phyloP scores from a whole-genome alignment of 2,888 invertebrate species.

The Smittia aterrima region DNA sequence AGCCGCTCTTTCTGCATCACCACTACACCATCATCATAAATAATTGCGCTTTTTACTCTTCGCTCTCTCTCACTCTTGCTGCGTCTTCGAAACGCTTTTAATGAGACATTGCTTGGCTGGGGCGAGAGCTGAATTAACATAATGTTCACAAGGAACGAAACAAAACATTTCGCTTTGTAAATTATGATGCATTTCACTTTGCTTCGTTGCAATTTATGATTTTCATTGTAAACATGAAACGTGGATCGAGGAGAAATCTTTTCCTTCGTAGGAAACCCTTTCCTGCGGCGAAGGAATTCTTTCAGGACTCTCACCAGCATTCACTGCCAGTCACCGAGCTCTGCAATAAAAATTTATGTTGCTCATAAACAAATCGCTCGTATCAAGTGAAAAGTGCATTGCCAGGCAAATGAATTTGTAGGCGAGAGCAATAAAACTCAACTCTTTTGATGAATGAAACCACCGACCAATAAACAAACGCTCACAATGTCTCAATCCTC shows the following conservation, averaged over 20 bases:
- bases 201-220: not conserved
- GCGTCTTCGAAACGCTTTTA: constrained; percentile 24
- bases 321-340: not conserved
- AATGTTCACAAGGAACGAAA: constrained; percentile 27
- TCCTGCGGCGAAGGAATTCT: no score
- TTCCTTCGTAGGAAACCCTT: not conserved
- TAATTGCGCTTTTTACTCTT: not conserved
- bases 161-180: not conserved
- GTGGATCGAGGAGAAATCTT: not conserved
- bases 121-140: constrained; percentile 24
- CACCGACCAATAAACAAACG: constrained; percentile 30
- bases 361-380: constrained; percentile 19
- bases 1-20: constrained; percentile 32
- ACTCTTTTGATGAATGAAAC: constrained; percentile 36
- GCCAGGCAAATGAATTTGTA: not conserved
- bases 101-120: constrained; percentile 23
- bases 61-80: no score
- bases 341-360: constrained; percentile 26
- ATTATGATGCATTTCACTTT: constrained; percentile 22
- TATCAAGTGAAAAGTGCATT: constrained; percentile 7
- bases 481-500: constrained; percentile 35
- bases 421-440: no score
- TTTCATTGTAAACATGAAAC: not conserved
- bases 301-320: no score
- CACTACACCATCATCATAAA: constrained; percentile 34